Base-by-base conservation (phyloP, 1,140 invertebrate genomes). In the Trachymyrmex septentrionalis region DNA sequence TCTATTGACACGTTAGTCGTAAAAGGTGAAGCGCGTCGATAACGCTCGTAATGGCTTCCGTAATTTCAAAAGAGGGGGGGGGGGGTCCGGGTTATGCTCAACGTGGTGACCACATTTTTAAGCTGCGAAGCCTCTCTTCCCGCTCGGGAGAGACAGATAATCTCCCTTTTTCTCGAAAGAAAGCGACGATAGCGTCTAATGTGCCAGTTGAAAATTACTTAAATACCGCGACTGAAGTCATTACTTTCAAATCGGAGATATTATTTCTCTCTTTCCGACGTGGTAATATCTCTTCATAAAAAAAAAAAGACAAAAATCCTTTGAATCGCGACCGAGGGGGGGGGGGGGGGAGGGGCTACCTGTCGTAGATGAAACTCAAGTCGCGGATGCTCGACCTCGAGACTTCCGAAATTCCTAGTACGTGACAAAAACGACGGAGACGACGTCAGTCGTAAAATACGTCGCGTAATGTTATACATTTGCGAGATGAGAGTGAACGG, bases 11-110 rank as follows among this genome's bases (percentile, higher is more conserved):
- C 21, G 80, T 84, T 84, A 16, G 55, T 84, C 80, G 55, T 84
- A 84, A 84, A 84, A 75, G 80, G 80, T 50, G 63, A 84, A 84
- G 55, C 69, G 69, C 55, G 80, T 14, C 55, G 80, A 84, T 84
- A 84, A 84, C 55, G 44, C 38, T 14, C 69, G 24, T 75, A 84
- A 84, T 84, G 80, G 69, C 69, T 84, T 73, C 80, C 80, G 80
- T 84, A 84, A 84, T 84, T 84, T 84, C 69, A 75, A 38, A 61
- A 30, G 80, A 44, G 27, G 67, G 50, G 66, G 24, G 10, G 27
- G 67, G 50, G 66, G 24, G 10, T 34, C 55, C 55, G 80, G 3
- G 14, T 84, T 57, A 57, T 73, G 30, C 55, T 2, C n/a, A n/a
- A 9, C 4, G 30, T 38, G 21, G n/a, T 16, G 44, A 38, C 34